Percentiles rank a stretch among this genome's conserved stretches.
phyloP scores from a whole-genome alignment of 2,888 invertebrate genomes.

The Anorthoa munda region DNA sequence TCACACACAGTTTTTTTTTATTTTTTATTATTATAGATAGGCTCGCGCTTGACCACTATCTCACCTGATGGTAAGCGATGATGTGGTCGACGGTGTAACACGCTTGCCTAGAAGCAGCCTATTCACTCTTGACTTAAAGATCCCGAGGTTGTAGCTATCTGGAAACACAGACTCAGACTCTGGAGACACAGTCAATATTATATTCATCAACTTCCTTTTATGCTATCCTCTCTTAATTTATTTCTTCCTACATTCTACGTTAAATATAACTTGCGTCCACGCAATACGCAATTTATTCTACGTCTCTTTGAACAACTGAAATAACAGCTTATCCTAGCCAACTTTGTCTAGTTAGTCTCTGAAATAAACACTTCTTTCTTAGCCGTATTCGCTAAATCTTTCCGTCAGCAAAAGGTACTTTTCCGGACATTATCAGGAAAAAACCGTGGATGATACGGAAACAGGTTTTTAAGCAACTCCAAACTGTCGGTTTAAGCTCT shows the following conservation, averaged over 20 bases:
- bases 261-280: neutral
- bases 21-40: too few relatives aligned
- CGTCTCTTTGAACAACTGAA: constrained; percentile 11
- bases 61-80: too few relatives aligned
- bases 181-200: neutral
- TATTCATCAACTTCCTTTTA: neutral
- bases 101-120: too few relatives aligned
- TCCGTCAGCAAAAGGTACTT: constrained; percentile 30
- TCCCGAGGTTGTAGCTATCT: too few relatives aligned
- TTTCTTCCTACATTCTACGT: neutral
- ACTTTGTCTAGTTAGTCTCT: constrained; percentile 31
- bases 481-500: constrained; percentile 81
- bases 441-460: constrained; percentile 66
- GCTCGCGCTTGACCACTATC: too few relatives aligned
- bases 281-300: constrained; percentile 6
- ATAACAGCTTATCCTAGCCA: constrained; percentile 1
- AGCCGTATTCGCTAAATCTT: constrained; percentile 23
- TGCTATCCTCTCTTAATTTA: neutral
- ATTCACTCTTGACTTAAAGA: too few relatives aligned
- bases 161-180: too few relatives aligned
- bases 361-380: constrained; percentile 30
- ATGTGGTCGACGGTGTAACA: too few relatives aligned
- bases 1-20: too few relatives aligned
- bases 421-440: constrained; percentile 64
- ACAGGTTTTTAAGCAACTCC: constrained; percentile 80